Evolutionary conservation across 2,797 vertebrate species (phyloP).

Genomic region (Manis crassicaudata): DNA sequence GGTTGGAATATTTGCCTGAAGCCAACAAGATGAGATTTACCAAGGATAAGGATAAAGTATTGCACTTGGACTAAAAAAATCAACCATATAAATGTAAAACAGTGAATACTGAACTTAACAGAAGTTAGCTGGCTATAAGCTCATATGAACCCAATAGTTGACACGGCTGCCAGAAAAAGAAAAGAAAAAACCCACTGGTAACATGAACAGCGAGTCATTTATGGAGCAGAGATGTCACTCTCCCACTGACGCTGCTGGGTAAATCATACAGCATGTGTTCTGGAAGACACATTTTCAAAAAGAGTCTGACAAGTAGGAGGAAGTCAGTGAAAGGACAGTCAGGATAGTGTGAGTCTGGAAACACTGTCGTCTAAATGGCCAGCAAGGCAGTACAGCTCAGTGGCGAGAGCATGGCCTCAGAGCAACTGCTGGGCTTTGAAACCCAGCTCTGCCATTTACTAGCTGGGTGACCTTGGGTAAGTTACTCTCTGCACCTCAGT

Average conservation of each 20-base stretch:
- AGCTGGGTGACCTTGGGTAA: neutral
- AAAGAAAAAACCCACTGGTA: neutral
- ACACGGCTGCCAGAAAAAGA: neutral
- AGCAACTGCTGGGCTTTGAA: neutral
- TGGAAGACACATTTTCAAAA: neutral
- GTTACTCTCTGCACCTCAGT: neutral
- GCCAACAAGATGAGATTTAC: neutral
- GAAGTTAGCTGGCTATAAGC: neutral
- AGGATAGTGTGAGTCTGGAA: neutral
- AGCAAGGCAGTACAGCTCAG: neutral
- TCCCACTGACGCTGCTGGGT: neutral
- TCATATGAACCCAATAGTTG: neutral
- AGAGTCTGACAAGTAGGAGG: neutral
- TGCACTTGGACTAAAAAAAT: neutral
- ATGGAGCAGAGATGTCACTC: neutral
- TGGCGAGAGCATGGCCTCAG: neutral
- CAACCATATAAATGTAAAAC: neutral
- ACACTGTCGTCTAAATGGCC: neutral
- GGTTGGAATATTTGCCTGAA: neutral
- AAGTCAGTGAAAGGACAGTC: neutral
- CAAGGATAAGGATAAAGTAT: neutral
- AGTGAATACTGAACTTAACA: neutral
- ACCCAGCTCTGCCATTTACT: neutral
- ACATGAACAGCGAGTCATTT: neutral
- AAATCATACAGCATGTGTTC: neutral